Evolutionary conservation across 1,140 invertebrate species (phyloP).

Genomic region (Ctenoplectra terminalis): DNA sequence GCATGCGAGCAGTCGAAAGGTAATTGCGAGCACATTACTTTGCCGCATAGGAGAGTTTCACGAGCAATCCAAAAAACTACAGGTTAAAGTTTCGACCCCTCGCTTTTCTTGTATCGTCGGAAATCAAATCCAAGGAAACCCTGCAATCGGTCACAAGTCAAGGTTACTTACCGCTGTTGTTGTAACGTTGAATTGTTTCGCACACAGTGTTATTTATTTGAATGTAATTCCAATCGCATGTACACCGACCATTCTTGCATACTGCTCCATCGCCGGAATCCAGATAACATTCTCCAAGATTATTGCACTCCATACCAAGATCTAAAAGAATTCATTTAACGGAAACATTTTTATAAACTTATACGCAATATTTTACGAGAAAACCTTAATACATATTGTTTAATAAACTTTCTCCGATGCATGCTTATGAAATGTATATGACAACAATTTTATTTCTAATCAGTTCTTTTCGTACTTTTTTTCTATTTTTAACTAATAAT

Average conservation of each 20-base stretch:
- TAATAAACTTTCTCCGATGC: background rate
- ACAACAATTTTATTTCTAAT: too few species aligned
- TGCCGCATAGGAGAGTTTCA: conserved; percentile 44
- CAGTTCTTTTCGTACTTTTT: too few species aligned
- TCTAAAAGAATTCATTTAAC: conserved; percentile 40
- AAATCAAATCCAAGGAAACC: conserved; percentile 32
- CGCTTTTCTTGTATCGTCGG: background rate
- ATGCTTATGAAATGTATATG: too few species aligned
- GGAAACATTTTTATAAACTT: background rate
- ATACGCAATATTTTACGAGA: background rate
- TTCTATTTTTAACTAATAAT: too few species aligned
- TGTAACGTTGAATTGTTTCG: background rate
- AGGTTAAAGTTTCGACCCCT: conserved; percentile 12
- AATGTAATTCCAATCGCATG: conserved; percentile 56
- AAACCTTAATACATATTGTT: background rate
- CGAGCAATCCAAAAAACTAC: conserved; percentile 19
- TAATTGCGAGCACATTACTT: conserved; percentile 56
- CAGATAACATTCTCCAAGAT: conserved; percentile 62
- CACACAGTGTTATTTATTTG: conserved; percentile 39
- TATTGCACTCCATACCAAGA: conserved; percentile 57
- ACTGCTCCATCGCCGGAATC: conserved; percentile 12
- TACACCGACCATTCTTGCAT: conserved; percentile 64
- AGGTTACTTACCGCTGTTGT: conserved; percentile 40
- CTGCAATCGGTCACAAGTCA: conserved; percentile 33
- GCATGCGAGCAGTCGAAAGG: conserved; percentile 38